Percentiles rank a stretch among this genome's conserved stretches.
Evolutionary conservation across 2,888 invertebrate genomes (phyloP).

Genomic region (Iphiclides podalirius): DNA sequence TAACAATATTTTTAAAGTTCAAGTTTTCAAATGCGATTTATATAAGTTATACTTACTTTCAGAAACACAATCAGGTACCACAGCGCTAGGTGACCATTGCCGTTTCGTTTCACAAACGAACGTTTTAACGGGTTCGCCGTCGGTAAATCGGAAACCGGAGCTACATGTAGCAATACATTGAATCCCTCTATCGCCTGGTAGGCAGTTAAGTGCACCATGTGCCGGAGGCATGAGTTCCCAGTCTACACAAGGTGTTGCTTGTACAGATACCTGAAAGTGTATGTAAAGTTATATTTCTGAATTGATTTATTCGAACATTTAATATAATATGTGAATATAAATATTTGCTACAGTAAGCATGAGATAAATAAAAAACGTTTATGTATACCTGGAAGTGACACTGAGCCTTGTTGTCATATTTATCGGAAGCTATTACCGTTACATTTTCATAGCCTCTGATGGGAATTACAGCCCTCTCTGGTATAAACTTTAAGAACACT

Average conservation of each 20-base stretch:
- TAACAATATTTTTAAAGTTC: too few relatives aligned
- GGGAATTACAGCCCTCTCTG: conserved; percentile 90
- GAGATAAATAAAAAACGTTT: too few relatives aligned
- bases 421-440: conserved; percentile 92
- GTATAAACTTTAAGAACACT: conserved; percentile 89
- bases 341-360: too few relatives aligned
- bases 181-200: conserved; percentile 89
- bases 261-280: conserved; percentile 85
- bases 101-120: conserved; percentile 91
- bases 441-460: conserved; percentile 95
- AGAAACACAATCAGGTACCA: conserved; percentile 97
- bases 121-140: conserved; percentile 92
- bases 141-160: conserved; percentile 93
- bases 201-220: conserved; percentile 92
- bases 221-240: conserved; percentile 95
- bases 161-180: conserved; percentile 95
- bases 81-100: conserved; percentile 92
- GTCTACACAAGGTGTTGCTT: conserved; percentile 95
- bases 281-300: not conserved
- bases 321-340: not conserved
- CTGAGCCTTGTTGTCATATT: conserved; percentile 91
- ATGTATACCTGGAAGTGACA: conserved; percentile 92
- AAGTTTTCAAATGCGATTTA: too few relatives aligned
- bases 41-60: conserved; percentile 90
- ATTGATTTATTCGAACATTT: too few relatives aligned